Evolutionary conservation across 2,797 vertebrate species (phyloP), one percentile per base, ranked within the genome.

Genomic region (Atherinosoma microstoma): DNA sequence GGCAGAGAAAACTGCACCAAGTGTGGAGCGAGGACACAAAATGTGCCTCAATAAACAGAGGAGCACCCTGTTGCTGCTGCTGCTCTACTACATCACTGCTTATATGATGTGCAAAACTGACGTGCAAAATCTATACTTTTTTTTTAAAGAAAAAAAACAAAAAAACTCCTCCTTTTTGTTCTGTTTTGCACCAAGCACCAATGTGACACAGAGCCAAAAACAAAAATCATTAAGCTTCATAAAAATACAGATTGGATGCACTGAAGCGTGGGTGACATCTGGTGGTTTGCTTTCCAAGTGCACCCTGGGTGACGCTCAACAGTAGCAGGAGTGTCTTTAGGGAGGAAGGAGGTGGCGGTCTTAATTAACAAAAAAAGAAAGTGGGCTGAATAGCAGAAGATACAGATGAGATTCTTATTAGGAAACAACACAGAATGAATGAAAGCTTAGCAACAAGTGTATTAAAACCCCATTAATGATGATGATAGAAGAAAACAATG

Each of bases 261-360:
- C 57, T 66, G 86, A 84, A 58, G 80, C 79, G 7, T 79, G 86
- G 78, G 85, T 76, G 91, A 90, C 93, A 89, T 87, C 93, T 90
- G 87, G 75, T 84, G 93, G 92, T 67, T 54, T 51, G 40, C 73
- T 75, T 59, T 54, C 53, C 10, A 69, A 85, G 82, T 89, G 83
- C 90, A 87, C 10, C 9, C 32, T 73, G 79, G 66, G 62, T 80
- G 70, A 20, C 60, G 73, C 67, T 63, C 60, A 57, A 66, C 69
- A 16, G 20, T 10, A 61, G 57, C 74, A 58, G 6, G n/a, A 18
- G 29, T 24, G 58, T 8, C 12, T 49, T 35, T n/a, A 18, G 8
- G 35, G 42, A 9, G 47, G 32, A 38, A 63, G 6, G 64, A 75
- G 45, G 12, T 54, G 75, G n/a, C 10, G 67, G 64, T 64, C 78